Base-by-base conservation (phyloP, 2,113 vertebrate species). In the Lamprotornis superbus region DNA sequence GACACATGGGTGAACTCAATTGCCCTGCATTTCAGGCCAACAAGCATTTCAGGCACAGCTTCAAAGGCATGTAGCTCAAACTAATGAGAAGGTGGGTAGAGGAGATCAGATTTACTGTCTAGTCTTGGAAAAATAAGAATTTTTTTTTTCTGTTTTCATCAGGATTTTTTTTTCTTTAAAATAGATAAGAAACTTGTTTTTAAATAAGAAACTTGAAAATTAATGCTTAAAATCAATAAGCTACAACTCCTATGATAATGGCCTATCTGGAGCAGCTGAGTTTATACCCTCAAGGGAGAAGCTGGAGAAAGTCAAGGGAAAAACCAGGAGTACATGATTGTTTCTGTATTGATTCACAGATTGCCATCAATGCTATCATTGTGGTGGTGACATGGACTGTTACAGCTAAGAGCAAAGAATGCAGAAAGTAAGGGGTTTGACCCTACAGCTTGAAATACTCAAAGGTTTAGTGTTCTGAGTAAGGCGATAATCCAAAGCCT, bases 391-490 rank as follows among this genome's bases (percentile, higher is more conserved):
- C 53, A 50, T 33, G 31, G 47, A 44, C 53, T 52, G 23, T 39
- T 87, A 55, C 59, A 83, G 42, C 47, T 52, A 78, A 59, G 78
- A 88, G 59, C 5, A 13, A 88, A 59, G 71, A 89, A 89, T 44
- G 42, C 35, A 87, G 83, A 83, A 78, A 90, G n/a, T 42, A 59
- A 85, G 4, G 23, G 4, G 4, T 61, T 92, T 93, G 44, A 84
- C 47, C 12, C 35, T 57, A 50, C 63, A 67, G 46, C 39, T 71
- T 67, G n/a, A 89, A 95, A 69, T 71, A 60, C 69, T 95, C 73
- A 92, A 68, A 91, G 44, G n/a, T 89, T 94, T 69, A 87, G 67
- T 83, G 44, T 92, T 83, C 94, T 83, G 67, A 89, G 24, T 52
- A 64, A 85, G 60, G 71, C 7, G 0, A 63, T 78, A 68, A 76